phyloP scores from a whole-genome alignment of 30 jellyfish, hydroid and myxozoan species.

The Mastigias papua region DNA sequence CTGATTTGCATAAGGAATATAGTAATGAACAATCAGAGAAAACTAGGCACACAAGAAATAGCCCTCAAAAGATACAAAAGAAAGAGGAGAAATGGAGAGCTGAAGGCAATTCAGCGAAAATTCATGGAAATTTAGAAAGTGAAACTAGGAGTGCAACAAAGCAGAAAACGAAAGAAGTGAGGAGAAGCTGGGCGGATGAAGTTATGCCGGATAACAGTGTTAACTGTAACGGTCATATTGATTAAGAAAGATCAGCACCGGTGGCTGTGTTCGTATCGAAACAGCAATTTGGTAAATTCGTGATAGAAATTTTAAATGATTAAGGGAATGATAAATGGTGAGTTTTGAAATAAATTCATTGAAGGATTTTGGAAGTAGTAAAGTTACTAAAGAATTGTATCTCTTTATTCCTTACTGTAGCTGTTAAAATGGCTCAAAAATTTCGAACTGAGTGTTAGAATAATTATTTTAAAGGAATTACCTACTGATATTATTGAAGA shows the following conservation, averaged over 20 bases:
- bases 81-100: neutral
- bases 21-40: neutral
- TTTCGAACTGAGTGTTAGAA: too few species aligned
- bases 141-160: neutral
- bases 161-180: neutral
- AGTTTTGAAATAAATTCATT: too few species aligned
- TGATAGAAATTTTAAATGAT: neutral
- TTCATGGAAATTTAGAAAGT: neutral
- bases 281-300: too few species aligned
- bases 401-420: neutral
- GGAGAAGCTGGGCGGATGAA: slow-evolving; percentile 14
- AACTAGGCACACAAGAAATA: neutral
- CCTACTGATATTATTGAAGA: too few species aligned
- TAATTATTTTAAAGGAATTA: too few species aligned
- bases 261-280: too few species aligned
- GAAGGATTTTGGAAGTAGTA: neutral
- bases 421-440: too few species aligned
- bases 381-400: neutral
- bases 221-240: neutral
- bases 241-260: too few species aligned
- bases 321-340: neutral
- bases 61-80: neutral
- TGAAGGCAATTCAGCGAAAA: neutral
- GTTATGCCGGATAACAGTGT: neutral
- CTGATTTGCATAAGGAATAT: neutral